phyloP scores from a whole-genome alignment of 2,113 vertebrate species.

The Tychaedon coryphoeus region DNA sequence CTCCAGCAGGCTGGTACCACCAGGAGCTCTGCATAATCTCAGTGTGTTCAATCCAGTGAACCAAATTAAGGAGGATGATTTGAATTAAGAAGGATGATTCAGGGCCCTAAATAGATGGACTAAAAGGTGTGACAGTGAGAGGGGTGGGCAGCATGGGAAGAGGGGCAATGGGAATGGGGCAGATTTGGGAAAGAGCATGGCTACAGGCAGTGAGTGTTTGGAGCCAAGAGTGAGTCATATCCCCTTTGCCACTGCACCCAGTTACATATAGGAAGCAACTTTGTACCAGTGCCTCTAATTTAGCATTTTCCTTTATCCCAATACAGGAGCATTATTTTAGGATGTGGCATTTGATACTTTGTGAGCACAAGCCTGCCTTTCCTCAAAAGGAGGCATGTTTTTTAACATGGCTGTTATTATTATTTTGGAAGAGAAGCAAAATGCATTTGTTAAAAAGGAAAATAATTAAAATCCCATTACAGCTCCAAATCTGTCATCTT shows the following conservation, averaged over 20 bases:
- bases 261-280: not conserved
- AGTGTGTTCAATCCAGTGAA: accelerated
- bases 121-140: not conserved
- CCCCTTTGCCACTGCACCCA: not conserved
- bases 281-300: not conserved
- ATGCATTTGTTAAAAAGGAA: not conserved
- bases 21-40: not conserved
- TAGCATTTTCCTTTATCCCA: not conserved
- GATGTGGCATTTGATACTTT: not conserved
- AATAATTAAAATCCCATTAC: conserved; percentile 43
- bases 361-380: not conserved
- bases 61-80: not conserved
- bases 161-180: not conserved
- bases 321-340: not conserved
- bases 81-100: accelerated
- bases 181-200: not conserved
- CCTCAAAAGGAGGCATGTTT: not conserved
- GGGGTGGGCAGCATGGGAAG: not conserved
- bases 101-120: not conserved
- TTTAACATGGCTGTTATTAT: not conserved
- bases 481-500: conserved; percentile 12
- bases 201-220: not conserved
- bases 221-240: not conserved
- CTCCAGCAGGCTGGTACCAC: not conserved
- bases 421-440: not conserved